phyloP scores from a whole-genome alignment of 2,113 vertebrate species.

The Solenodon paradoxus region DNA sequence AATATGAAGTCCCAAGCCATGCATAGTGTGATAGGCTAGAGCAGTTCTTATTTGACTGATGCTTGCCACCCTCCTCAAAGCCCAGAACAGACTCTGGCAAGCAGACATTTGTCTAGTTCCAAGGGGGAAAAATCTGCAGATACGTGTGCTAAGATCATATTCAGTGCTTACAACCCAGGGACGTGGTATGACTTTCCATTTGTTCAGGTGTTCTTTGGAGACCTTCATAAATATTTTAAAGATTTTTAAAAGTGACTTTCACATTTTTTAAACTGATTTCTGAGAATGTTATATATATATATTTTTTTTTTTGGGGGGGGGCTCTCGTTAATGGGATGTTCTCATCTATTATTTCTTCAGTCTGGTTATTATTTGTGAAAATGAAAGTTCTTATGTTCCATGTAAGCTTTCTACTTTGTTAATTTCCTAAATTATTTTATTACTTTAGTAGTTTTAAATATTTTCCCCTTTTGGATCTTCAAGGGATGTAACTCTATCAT shows the following conservation, averaged over 20 bases:
- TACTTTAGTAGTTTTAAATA: not conserved
- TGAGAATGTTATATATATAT: not conserved
- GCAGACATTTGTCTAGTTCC: not conserved
- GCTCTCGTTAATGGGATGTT: not conserved
- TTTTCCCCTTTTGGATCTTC: not conserved
- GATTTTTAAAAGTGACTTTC: not conserved
- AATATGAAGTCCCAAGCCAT: not conserved
- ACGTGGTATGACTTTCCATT: not conserved
- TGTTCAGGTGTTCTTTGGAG: not conserved
- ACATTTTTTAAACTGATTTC: not conserved
- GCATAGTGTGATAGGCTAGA: not conserved
- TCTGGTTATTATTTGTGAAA: slow-evolving; percentile 11
- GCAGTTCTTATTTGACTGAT: not conserved
- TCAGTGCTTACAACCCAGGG: not conserved
- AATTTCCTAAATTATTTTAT: not conserved
- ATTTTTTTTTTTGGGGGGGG: not conserved
- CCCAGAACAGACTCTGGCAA: not conserved
- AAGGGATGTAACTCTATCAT: not conserved
- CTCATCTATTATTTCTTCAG: not conserved
- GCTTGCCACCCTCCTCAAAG: not conserved
- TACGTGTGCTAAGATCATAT: not conserved
- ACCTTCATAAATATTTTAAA: not conserved
- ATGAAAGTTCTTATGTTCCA: not conserved
- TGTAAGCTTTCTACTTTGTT: not conserved
- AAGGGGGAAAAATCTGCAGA: not conserved